phyloP scores from a whole-genome alignment of 2,797 vertebrate species.

The Typhlichthys eigenmanni region DNA sequence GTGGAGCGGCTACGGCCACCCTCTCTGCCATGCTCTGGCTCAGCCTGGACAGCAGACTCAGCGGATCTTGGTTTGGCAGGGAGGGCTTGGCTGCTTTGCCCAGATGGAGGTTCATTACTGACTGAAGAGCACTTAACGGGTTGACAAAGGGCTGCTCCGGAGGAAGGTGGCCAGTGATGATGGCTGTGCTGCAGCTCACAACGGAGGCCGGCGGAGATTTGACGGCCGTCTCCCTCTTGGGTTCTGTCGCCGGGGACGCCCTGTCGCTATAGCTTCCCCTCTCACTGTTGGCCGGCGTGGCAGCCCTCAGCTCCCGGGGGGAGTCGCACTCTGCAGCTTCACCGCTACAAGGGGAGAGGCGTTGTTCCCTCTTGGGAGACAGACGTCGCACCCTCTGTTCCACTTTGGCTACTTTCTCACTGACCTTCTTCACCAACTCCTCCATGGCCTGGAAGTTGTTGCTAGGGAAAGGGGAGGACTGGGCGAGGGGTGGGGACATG shows the following conservation, averaged over 20 bases:
- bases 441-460: constrained; percentile 95
- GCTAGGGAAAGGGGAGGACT: constrained; percentile 89
- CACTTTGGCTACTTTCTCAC: constrained; percentile 89
- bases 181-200: constrained; percentile 86
- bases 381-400: constrained; percentile 90
- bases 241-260: constrained; percentile 74
- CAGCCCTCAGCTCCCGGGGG: constrained; percentile 79
- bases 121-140: constrained; percentile 97
- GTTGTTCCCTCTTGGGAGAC: constrained; percentile 80
- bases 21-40: constrained; percentile 97
- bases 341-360: constrained; percentile 83
- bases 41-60: constrained; percentile 98
- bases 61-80: constrained; percentile 91
- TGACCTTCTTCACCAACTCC: constrained; percentile 93
- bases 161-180: constrained; percentile 91
- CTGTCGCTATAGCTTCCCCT: constrained; percentile 79
- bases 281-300: constrained; percentile 83
- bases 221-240: constrained; percentile 67
- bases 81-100: constrained; percentile 97
- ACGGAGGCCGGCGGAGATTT: constrained; percentile 76
- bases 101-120: constrained; percentile 98
- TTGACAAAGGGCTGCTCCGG: constrained; percentile 96
- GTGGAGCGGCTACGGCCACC: constrained; percentile 89
- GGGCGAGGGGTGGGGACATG: constrained; percentile 84
- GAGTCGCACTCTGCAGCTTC: constrained; percentile 84